Base-by-base conservation (phyloP, 1,140 invertebrate genomes). In the Bactericera cockerelli region DNA sequence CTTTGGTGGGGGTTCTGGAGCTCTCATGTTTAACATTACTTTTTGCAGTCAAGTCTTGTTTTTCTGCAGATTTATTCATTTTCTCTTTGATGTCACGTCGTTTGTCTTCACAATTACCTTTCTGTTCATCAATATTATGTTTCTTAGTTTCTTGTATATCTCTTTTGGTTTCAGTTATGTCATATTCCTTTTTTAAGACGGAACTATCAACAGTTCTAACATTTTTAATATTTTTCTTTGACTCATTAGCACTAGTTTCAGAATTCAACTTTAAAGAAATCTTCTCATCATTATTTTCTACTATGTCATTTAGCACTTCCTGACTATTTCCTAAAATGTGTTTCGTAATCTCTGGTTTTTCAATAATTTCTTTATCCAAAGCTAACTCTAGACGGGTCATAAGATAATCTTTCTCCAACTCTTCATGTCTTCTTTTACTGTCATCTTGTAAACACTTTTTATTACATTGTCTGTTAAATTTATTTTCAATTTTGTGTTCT, bases 401-500 rank as follows among this genome's bases (percentile, higher is more conserved):
- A 49, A 49, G 6, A n/a, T 49, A 49, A 49, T 49, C 42, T 49
- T 22, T 49, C 22, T 49, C 42, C n/a, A 49, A 49, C 19, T 49
- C 42, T n/a, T 49, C 42, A 10, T 49, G 42, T 49, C 42, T 4
- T 49, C 22, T 16, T n/a, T 49, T 49, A 8, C 6, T 49, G n/a
- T 49, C 10, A 36, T 11, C 19, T 49, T 49, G 28, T 49, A 16
- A n/a, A n/a, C n/a, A n/a, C n/a, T n/a, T 49, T 49, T 49, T 49
- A 16, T 49, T 49, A 6, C 8, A n/a, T 49, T 49, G 13, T 31
- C 4, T 31, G 28, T 13, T 36, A 16, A 16, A 16, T 22, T 49
- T 22, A 49, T 49, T 49, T 16, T 49, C 22, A 49, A 49, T 49
- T 10, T 22, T 49, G 6, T 49, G 42, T 4, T 49, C 19, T 49